Evolutionary conservation across 2,113 vertebrate genomes (phyloP).

Genomic region (Tenrec ecaudatus): DNA sequence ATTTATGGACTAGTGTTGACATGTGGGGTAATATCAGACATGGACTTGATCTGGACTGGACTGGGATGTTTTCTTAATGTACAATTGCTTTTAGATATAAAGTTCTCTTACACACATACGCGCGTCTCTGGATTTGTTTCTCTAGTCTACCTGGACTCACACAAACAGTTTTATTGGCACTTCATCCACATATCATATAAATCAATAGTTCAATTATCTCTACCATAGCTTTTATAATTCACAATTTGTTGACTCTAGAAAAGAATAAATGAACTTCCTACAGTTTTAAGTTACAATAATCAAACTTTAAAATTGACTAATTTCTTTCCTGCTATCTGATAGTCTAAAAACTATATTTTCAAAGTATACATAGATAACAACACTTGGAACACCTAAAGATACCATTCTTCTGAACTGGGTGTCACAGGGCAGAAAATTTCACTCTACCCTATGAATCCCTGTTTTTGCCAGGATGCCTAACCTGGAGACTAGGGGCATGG

Average conservation of each 20-base stretch:
- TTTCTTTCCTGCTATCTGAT: neutral
- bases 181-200: too few species aligned
- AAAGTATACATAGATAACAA: neutral
- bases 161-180: too few species aligned
- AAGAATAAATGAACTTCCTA: slow-evolving; percentile 12
- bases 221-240: slow-evolving; percentile 14
- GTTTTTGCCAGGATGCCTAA: neutral
- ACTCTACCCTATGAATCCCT: neutral
- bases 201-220: too few species aligned
- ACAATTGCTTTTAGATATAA: too few species aligned
- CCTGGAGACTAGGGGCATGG: neutral
- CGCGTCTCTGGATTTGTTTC: too few species aligned
- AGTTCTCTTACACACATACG: too few species aligned
- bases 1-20: too few species aligned
- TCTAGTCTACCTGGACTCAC: too few species aligned
- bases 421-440: neutral
- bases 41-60: too few species aligned
- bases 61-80: too few species aligned
- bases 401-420: neutral
- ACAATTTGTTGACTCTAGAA: slow-evolving; percentile 23
- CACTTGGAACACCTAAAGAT: neutral
- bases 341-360: neutral
- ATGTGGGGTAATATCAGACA: too few species aligned
- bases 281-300: slow-evolving; percentile 24
- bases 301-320: neutral